phyloP scores from a whole-genome alignment of 1,140 invertebrate genomes.

The Lasaia peninsularis region DNA sequence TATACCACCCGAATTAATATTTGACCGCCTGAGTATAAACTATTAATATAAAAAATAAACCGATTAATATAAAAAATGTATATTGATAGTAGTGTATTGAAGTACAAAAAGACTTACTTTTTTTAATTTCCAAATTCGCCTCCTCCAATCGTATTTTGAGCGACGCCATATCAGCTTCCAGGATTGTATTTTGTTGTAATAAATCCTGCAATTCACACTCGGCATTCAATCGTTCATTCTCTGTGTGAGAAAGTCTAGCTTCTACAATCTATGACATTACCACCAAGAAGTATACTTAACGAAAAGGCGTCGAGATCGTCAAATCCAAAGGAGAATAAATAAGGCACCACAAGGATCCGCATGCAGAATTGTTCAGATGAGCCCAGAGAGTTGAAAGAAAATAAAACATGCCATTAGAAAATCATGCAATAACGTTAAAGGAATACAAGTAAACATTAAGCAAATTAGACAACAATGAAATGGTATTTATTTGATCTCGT shows the following conservation, averaged over 20 bases:
- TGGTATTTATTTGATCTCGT: no score
- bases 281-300: slow-evolving; percentile 46
- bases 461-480: background rate
- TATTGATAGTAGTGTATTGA: background rate
- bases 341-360: slow-evolving; percentile 33
- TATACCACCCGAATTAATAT: no score
- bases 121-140: slow-evolving; percentile 49
- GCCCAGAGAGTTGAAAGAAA: slow-evolving; percentile 45
- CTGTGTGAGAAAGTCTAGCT: slow-evolving; percentile 57
- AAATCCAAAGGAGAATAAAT: slow-evolving; percentile 34
- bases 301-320: slow-evolving; percentile 31
- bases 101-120: slow-evolving; percentile 47
- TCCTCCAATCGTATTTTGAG: slow-evolving; percentile 64
- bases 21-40: no score
- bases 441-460: background rate
- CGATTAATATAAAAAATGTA: no score
- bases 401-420: slow-evolving; percentile 69
- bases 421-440: slow-evolving; percentile 30
- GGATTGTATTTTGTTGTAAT: slow-evolving; percentile 81
- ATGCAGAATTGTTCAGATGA: slow-evolving; percentile 43
- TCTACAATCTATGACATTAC: slow-evolving; percentile 49
- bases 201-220: slow-evolving; percentile 84
- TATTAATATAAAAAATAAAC: no score
- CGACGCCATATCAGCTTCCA: slow-evolving; percentile 78
- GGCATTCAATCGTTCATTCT: slow-evolving; percentile 79